These are phyloP conservation scores for Anthopleura sola DNA, from an alignment of 64 coral and sea anemone species.

Conservation along the genomic window DNA sequence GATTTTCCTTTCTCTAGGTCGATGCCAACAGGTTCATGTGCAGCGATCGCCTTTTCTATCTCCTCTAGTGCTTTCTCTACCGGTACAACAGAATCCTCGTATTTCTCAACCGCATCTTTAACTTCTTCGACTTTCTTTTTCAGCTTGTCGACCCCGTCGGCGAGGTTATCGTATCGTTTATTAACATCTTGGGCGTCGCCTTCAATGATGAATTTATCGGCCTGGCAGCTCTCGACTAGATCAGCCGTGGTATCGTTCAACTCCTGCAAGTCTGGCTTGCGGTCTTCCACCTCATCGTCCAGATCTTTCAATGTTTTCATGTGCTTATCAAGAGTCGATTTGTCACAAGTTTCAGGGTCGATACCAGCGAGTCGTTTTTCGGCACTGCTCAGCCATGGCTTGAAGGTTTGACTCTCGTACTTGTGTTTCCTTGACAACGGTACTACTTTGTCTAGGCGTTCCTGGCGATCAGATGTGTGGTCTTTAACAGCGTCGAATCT, in stretches of 20 bases:
- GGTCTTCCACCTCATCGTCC: conserved; percentile 65
- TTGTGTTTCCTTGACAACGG: conserved; percentile 81
- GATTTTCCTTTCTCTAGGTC: conserved; percentile 58
- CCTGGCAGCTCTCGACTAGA: conserved; percentile 69
- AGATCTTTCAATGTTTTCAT: conserved; percentile 63
- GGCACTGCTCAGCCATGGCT: conserved; percentile 77
- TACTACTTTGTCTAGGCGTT: conserved; percentile 74
- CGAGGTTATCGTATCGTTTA: conserved; percentile 75
- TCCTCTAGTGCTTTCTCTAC: conserved; percentile 62
- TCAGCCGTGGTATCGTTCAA: conserved; percentile 59
- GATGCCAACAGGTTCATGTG: conserved; percentile 64
- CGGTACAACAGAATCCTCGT: conserved; percentile 59
- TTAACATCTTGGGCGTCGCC: conserved; percentile 79
- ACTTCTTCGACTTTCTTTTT: conserved; percentile 51
- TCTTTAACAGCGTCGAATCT: conserved; percentile 73
- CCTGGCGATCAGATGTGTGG: conserved; percentile 75
- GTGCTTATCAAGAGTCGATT: conserved; percentile 56
- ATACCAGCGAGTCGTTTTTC: conserved; percentile 68
- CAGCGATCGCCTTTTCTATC: conserved; percentile 57
- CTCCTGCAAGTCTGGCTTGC: conserved; percentile 57
- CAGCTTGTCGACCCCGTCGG: conserved; percentile 27
- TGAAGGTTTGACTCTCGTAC: conserved; percentile 64
- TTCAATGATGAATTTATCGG: conserved; percentile 85
- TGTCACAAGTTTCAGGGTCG: conserved; percentile 65
- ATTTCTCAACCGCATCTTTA: conserved; percentile 67